Evolutionary conservation across 2,888 invertebrate species (phyloP).

Genomic region (Dascillus cervinus): DNA sequence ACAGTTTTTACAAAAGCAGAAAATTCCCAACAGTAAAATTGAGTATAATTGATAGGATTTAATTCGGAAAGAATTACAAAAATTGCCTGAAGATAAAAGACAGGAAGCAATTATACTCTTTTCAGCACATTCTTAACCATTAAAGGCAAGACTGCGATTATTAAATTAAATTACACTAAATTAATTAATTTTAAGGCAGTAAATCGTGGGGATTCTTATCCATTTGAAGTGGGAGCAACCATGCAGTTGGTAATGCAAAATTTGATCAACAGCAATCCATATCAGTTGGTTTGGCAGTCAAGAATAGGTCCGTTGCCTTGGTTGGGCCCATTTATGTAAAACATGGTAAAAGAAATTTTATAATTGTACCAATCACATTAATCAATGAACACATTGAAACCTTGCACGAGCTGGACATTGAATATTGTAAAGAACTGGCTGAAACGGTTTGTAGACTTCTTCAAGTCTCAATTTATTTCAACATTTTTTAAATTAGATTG

Average conservation of each 20-base stretch:
- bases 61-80: conserved; percentile 66
- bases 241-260: conserved; percentile 82
- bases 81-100: conserved; percentile 62
- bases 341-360: conserved; percentile 75
- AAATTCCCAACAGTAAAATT: conserved; percentile 51
- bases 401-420: conserved; percentile 93
- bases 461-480: neutral
- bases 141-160: conserved; percentile 53
- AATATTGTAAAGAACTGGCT: conserved; percentile 84
- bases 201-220: conserved; percentile 88
- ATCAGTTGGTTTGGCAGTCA: conserved; percentile 92
- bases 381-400: conserved; percentile 98
- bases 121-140: conserved; percentile 90
- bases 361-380: conserved; percentile 93
- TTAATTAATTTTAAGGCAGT: conserved; percentile 57
- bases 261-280: conserved; percentile 65
- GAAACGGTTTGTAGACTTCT: conserved; percentile 39
- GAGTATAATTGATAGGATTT: conserved; percentile 87
- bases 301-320: conserved; percentile 94
- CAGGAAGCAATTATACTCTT: conserved; percentile 83
- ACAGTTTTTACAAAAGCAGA: conserved; percentile 65
- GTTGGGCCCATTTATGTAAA: conserved; percentile 86
- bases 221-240: conserved; percentile 90
- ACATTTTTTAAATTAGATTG: conserved; percentile 51
- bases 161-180: conserved; percentile 5